Base-by-base conservation (phyloP, 2,113 vertebrate species). In the Oostethus manadensis region DNA sequence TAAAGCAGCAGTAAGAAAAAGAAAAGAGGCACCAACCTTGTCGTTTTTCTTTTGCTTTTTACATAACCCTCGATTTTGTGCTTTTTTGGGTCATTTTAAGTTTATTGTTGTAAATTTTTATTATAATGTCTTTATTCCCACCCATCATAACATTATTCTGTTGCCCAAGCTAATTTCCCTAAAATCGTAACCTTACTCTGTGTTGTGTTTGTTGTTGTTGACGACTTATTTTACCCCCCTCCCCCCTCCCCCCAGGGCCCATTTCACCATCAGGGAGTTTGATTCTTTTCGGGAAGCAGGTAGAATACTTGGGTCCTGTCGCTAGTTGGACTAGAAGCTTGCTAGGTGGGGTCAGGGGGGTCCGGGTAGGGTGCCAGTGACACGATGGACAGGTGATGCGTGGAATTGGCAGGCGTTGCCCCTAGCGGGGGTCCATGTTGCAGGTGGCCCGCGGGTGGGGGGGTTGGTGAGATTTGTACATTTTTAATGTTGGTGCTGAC, bases 191-290 rank as follows among this genome's bases (percentile, higher is more conserved):
- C 23, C 5, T 26, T 26, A 26, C 5, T 26, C 23, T 26, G 23
- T 26, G 23, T 26, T 26, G 2, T 3, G 23, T 26, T 26, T 26
- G 2, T 26, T 5, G 2, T 5, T 3, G 2, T 3, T 26, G 2
- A 26, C 3, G 23, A 26, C 23, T 26, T 26, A 26, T 26, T 26
- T 26, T 26, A 3, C 23, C 76, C 69, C 74, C 75, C 84, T 80
- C n/a, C n/a, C 29, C 29, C 29, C 4, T 7, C 5, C 29, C 29
- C 73, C 70, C 7, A 71, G 76, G 84, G 82, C 85, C 84, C 84
- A 88, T 88, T 87, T 88, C 78, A 83, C 69, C 76, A 80, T 79
- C 80, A 82, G 84, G 76, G 88, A 86, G 86, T 84, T 58, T 77
- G 73, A 83, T 84, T 77, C 61, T 67, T 74, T 73, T 68, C 38